Evolutionary conservation across 2,888 invertebrate species (phyloP).

Genomic region (Pherbina coryleti): DNA sequence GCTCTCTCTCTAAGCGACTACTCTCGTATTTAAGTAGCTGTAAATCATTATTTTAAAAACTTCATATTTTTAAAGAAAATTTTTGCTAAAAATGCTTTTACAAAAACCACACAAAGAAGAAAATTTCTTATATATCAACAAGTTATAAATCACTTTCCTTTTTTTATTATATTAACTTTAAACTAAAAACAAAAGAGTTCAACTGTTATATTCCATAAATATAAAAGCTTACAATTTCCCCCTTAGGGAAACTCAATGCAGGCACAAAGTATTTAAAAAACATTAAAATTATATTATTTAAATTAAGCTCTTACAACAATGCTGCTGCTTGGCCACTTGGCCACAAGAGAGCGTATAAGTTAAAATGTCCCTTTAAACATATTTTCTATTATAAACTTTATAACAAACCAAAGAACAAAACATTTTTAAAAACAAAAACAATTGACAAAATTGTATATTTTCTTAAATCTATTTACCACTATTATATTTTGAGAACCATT

Average conservation of each 20-base stretch:
- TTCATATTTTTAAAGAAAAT: slow-evolving; percentile 55
- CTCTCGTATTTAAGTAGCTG: slow-evolving; percentile 2
- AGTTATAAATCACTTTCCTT: slow-evolving; percentile 52
- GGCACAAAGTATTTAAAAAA: slow-evolving; percentile 38
- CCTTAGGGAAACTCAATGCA: slow-evolving; percentile 10
- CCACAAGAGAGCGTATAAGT: background rate
- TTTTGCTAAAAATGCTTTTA: slow-evolving; percentile 65
- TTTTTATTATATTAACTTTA: slow-evolving; percentile 43
- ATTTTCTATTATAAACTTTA: slow-evolving; percentile 6
- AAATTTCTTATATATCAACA: slow-evolving; percentile 56
- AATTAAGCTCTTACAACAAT: slow-evolving; percentile 1
- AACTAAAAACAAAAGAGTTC: slow-evolving; percentile 25
- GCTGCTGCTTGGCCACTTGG: background rate
- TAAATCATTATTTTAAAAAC: slow-evolving; percentile 43
- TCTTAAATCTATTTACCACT: slow-evolving; percentile 43
- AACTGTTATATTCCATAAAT: slow-evolving; percentile 37
- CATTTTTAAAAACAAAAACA: slow-evolving; percentile 44
- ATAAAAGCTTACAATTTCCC: slow-evolving; percentile 39
- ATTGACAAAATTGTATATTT: slow-evolving; percentile 49
- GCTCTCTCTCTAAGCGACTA: background rate
- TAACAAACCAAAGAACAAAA: background rate
- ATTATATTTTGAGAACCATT: slow-evolving; percentile 24
- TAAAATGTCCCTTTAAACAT: slow-evolving; percentile 2
- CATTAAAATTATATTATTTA: slow-evolving; percentile 24
- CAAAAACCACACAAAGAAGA: slow-evolving; percentile 52